Conservation (phyloP, 2,888 invertebrate genomes). For the Lasioglossum oenotherae region DNA sequence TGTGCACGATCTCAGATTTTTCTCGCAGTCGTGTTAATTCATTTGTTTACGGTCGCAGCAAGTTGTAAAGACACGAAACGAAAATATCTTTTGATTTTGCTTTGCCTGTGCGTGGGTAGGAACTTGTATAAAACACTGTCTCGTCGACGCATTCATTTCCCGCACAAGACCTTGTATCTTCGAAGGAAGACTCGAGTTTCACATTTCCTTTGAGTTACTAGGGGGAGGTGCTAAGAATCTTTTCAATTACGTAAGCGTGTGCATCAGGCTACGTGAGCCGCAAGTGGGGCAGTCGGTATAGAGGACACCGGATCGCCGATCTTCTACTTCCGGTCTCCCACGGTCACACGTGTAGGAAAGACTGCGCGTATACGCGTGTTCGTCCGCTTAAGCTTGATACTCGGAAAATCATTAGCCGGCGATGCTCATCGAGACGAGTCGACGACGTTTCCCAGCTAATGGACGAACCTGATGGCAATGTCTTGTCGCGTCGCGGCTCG, state of each 20-base stretch:
- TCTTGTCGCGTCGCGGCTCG: slow-evolving; percentile 83
- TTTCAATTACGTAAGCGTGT: not conserved
- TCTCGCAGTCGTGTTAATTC: not conserved
- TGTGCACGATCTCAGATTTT: not conserved
- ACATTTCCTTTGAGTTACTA: not conserved
- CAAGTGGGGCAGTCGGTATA: slow-evolving; percentile 47
- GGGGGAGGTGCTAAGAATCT: not conserved
- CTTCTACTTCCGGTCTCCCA: slow-evolving; percentile 66
- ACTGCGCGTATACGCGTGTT: slow-evolving; percentile 43
- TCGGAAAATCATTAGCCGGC: slow-evolving; percentile 57
- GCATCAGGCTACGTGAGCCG: not conserved
- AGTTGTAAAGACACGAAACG: not conserved
- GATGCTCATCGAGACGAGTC: slow-evolving; percentile 67
- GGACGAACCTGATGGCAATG: slow-evolving; percentile 82
- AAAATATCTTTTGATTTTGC: not conserved
- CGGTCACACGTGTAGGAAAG: slow-evolving; percentile 66
- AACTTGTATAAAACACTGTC: not conserved
- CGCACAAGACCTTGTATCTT: not conserved
- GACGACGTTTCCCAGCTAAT: slow-evolving; percentile 77
- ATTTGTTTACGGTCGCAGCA: not conserved
- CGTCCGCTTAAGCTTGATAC: slow-evolving; percentile 46
- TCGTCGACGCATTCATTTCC: not conserved
- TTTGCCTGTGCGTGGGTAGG: not conserved
- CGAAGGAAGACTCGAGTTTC: not conserved
- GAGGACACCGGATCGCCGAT: slow-evolving; percentile 41